Evolutionary conservation across 2,888 invertebrate genomes (phyloP).

Genomic region (Notodonta ziczac): DNA sequence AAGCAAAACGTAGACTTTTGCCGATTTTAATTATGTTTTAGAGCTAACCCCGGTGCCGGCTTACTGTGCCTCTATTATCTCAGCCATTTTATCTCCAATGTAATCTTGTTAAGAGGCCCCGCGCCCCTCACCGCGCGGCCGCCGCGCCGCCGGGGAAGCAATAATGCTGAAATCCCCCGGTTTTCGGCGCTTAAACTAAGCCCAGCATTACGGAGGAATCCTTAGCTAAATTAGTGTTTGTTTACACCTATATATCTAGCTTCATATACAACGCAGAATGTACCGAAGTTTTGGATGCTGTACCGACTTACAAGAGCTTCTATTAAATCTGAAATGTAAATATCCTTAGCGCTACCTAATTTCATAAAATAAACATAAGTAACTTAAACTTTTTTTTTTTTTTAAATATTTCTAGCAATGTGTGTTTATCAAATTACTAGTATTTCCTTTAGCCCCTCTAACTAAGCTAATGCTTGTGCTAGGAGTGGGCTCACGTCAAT

Average conservation of each 20-base stretch:
- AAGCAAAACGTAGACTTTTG: constrained; percentile 31
- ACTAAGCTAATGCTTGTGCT: no score
- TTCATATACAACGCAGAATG: not conserved
- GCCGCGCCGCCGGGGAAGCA: constrained; percentile 54
- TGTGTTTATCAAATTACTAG: no score
- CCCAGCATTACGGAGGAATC: constrained; percentile 67
- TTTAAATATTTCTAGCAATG: no score
- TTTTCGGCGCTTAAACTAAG: constrained; percentile 79
- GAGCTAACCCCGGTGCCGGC: constrained; percentile 58
- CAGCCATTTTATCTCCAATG: constrained; percentile 80
- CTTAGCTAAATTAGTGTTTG: constrained; percentile 63
- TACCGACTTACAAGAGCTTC: no score
- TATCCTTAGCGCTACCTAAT: no score
- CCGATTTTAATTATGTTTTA: constrained; percentile 79
- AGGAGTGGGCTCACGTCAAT: no score
- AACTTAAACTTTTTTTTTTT: no score
- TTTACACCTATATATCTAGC: constrained; percentile 32
- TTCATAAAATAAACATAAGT: no score
- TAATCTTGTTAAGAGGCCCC: constrained; percentile 83
- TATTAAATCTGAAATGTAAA: no score
- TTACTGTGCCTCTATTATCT: constrained; percentile 78
- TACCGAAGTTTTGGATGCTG: no score
- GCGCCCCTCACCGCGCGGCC: constrained; percentile 40
- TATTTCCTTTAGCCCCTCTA: no score
- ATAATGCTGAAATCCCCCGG: constrained; percentile 78